Base-by-base conservation (phyloP, 2,888 invertebrate species). In the Tineola bisselliella region DNA sequence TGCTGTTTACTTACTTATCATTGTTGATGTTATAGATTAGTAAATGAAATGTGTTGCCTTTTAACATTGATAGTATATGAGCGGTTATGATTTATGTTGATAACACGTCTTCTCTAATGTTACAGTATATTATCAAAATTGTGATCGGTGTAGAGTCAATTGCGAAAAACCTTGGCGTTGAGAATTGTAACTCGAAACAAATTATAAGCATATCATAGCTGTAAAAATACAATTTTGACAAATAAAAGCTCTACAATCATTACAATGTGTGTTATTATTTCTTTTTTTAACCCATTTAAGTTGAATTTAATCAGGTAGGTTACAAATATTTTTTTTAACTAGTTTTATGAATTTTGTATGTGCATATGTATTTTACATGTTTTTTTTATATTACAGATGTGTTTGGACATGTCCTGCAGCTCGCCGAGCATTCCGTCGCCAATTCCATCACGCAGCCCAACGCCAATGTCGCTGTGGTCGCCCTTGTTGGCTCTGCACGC, bases 181-280 rank as follows among this genome's bases (percentile, higher is more conserved):
- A 48, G 48, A 13, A 38, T 38, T 38, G 77, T 88, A 48, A 56
- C 56, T 91, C 88, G 90, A 90, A 90, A 90, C 91, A 89, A 90
- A 91, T 48, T 90, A 90, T 92, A 93, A 93, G 94, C 94, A 94
- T 94, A 94, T 94, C 93, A 94, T 94, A 94, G 93, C 92, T 93
- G 93, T 94, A 93, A 93, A 91, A 91, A 90, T 90, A 89, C 89
- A 90, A 91, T 92, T 90, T 91, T 92, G 91, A 91, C 91, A 91
- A 92, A 92, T 92, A 92, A 92, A 91, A 91, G 89, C 89, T 89
- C 87, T 87, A 90, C 89, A 90, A 84, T 84, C 84, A 87, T 84
- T 84, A 83, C 78, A 79, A 74, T 63, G 68, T 67, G 65, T 75
- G 62, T 81, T 25, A 82, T 80, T 70, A 48, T 48, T 48, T 48